A percentile compares a stretch with the other conserved stretches of the same genome.
Conservation (phyloP, 2,888 invertebrate species). For the Aelia acuminata region DNA sequence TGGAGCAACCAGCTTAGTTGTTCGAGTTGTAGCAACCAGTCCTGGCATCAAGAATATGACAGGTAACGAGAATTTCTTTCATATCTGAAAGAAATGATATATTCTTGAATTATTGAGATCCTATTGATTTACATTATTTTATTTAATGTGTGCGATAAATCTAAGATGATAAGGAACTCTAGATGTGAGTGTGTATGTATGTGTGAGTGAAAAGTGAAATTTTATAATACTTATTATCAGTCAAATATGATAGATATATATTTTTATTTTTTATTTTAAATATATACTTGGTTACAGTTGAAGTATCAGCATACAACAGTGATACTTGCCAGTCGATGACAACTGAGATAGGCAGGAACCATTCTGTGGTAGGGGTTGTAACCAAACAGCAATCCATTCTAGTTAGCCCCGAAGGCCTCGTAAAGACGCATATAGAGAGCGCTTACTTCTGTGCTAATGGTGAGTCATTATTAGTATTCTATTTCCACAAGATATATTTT, state of each 20-base stretch:
- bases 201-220: too few relatives aligned
- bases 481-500: neutral
- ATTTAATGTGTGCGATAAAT: neutral
- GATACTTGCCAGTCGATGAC: constrained; percentile 76
- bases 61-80: constrained; percentile 70
- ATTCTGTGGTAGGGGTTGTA: constrained; percentile 76
- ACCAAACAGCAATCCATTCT: constrained; percentile 75
- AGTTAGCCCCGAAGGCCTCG: constrained; percentile 76
- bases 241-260: too few relatives aligned
- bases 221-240: too few relatives aligned
- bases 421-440: constrained; percentile 77
- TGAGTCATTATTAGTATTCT: constrained; percentile 67
- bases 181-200: too few relatives aligned
- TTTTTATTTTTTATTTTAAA: too few relatives aligned
- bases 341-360: constrained; percentile 72
- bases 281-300: constrained; percentile 72
- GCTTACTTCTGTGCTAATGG: constrained; percentile 81
- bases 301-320: constrained; percentile 78
- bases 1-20: constrained; percentile 78
- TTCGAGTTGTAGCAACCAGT: constrained; percentile 76
- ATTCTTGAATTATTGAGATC: neutral
- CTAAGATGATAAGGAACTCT: too few relatives aligned
- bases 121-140: neutral
- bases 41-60: constrained; percentile 78
- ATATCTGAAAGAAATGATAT: neutral